Evolutionary conservation across 2,113 vertebrate species (phyloP).

Genomic region (Eolophus roseicapilla): DNA sequence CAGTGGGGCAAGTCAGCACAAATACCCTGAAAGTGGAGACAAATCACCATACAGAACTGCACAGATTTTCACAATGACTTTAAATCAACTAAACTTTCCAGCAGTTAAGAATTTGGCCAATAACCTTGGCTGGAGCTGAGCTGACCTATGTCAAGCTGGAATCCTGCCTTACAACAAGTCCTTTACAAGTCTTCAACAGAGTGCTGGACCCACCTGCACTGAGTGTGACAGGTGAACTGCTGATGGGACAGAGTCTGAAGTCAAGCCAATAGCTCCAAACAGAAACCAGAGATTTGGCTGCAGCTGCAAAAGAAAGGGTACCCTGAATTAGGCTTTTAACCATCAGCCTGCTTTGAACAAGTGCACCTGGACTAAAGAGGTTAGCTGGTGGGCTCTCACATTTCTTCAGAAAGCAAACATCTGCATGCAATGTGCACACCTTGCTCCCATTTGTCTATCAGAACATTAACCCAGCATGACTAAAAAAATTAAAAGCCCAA

Average conservation of each 20-base stretch:
- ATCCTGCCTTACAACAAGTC: not conserved
- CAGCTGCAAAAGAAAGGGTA: not conserved
- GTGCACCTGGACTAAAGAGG: not conserved
- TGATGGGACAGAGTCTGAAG: not conserved
- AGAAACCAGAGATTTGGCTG: not conserved
- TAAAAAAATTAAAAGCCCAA: not conserved
- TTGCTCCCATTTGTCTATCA: not conserved
- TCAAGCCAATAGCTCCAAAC: not conserved
- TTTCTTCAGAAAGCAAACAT: not conserved
- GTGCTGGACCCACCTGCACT: not conserved
- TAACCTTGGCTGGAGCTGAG: not conserved
- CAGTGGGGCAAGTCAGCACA: not conserved
- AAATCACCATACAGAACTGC: not conserved
- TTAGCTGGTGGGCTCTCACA: not conserved
- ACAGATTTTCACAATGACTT: not conserved
- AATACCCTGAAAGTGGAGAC: not conserved
- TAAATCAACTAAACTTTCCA: not conserved
- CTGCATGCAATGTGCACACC: not conserved
- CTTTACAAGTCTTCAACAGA: not conserved
- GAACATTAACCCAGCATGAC: not conserved
- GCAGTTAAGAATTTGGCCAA: not conserved
- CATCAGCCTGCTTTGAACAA: not conserved
- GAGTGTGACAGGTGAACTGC: not conserved
- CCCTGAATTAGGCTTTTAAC: fast-evolving
- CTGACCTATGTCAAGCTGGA: not conserved